A percentile compares a stretch with the other conserved stretches of the same genome.
These are phyloP conservation scores for Diadema setosum DNA, from an alignment of 35 echinoderm and acorn worm species.

Conservation along the genomic window DNA sequence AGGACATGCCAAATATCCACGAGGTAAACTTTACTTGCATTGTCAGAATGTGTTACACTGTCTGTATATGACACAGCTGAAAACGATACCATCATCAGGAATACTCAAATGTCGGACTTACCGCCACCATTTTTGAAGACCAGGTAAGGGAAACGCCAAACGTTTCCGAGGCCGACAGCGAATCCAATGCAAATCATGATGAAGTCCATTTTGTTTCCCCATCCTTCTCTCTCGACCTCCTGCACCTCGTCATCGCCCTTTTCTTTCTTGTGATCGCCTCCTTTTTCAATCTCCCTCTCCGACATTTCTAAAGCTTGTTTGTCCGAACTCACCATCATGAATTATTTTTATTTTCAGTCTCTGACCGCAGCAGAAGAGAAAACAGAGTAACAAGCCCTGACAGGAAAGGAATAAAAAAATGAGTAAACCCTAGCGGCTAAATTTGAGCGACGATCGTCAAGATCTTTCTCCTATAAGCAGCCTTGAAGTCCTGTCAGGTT, in stretches of 20 bases:
- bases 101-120: neutral
- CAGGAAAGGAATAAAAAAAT: too few species aligned
- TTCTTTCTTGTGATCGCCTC: neutral
- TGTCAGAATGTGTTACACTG: neutral
- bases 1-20: neutral
- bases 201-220: slow-evolving; percentile 49
- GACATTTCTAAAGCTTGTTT: neutral
- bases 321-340: neutral
- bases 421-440: too few species aligned
- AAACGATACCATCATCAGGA: too few species aligned
- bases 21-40: neutral
- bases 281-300: neutral
- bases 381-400: too few species aligned
- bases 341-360: too few species aligned
- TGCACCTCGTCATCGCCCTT: neutral
- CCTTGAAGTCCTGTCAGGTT: too few species aligned
- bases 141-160: slow-evolving; percentile 42
- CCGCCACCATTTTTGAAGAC: slow-evolving; percentile 48
- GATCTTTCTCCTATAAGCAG: too few species aligned
- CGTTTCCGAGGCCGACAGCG: slow-evolving; percentile 39
- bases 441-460: too few species aligned
- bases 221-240: slow-evolving; percentile 33
- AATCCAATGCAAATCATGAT: slow-evolving; percentile 45
- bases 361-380: too few species aligned
- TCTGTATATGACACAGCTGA: too few species aligned